Percentiles rank a stretch among this genome's conserved stretches.
These are phyloP conservation scores for Neolamprologus longior DNA, from an alignment of 2,113 vertebrate species.

Conservation along the genomic window DNA sequence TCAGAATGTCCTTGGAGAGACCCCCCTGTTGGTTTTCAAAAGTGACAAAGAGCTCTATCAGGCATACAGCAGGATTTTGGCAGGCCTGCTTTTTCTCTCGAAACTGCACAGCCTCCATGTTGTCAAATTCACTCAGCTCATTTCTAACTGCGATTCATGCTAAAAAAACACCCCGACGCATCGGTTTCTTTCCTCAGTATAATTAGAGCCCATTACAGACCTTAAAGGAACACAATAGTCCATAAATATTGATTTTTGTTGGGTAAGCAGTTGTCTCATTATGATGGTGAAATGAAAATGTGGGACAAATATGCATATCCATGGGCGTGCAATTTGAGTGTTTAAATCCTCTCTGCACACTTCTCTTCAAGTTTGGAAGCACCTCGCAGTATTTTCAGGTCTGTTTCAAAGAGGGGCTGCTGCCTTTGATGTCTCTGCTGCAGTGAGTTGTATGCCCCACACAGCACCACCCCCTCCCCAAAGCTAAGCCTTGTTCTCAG, in stretches of 20 bases:
- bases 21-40: slow-evolving; percentile 24
- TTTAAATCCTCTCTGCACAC: not conserved
- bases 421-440: slow-evolving; percentile 33
- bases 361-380: not conserved
- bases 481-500: slow-evolving; percentile 49
- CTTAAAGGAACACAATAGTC: not conserved
- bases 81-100: slow-evolving; percentile 13
- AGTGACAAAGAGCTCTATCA: slow-evolving; percentile 44
- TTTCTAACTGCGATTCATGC: slow-evolving; percentile 11
- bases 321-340: not conserved
- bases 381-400: slow-evolving; percentile 20
- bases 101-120: slow-evolving; percentile 19
- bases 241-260: slow-evolving; percentile 39
- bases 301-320: not conserved
- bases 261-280: slow-evolving; percentile 7
- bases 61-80: slow-evolving; percentile 19
- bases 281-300: slow-evolving; percentile 1
- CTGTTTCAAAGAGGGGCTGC: slow-evolving; percentile 12
- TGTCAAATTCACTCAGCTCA: slow-evolving; percentile 27
- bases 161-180: not conserved
- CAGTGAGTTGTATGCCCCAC: slow-evolving; percentile 2
- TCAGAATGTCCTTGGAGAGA: slow-evolving; percentile 30
- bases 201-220: not conserved
- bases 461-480: not conserved
- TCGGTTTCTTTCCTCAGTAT: slow-evolving; percentile 13